Evolutionary conservation across 2,888 invertebrate species (phyloP), one percentile per base, ranked within the genome.

Genomic region (Dolichopus griseipennis): DNA sequence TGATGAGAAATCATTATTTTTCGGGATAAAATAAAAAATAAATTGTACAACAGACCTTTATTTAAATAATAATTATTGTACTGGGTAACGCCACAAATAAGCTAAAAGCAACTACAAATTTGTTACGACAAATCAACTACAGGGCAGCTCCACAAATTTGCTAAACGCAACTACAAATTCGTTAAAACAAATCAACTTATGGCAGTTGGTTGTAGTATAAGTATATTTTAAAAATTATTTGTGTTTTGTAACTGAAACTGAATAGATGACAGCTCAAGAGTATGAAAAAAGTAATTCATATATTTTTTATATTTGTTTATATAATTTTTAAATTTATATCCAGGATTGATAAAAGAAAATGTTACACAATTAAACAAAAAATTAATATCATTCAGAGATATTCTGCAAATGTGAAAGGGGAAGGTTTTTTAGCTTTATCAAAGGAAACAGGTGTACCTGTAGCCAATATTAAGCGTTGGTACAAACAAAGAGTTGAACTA

Each of bases 401-500:
- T 61, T 22, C 52, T 27, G 22, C 61, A 66, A 66, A 66, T 66
- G 61, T 33, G 33, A 61, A 61, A 52, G 65, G 65, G 8, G 21
- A 63, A 63, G 21, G 21, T 43, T 65, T 43, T 65, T 22, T 52
- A 52, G 52, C 43, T 52, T 10, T 65, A 22, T 65, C 52, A 52
- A 65, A 65, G 6, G 65, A 52, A 27, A 20, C 21, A 27, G 66
- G 66, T 22, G 33, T 66, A 27, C 61, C 66, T 22, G 61, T 66
- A 27, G 61, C 66, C 21, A 66, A 66, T 66, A 61, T 66, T 52
- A 66, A 66, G 18, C 61, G 66, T 33, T 66, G 66, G 66, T 66
- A 66, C 27, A 66, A 61, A 22, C 66, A 66, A 66, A 52, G 18
- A 33, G 61, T 52, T 22, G 61, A 61, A 27, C 33, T 66, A 27